phyloP scores from a whole-genome alignment of 2,888 invertebrate genomes.

The Mesorhabditis sp. region DNA sequence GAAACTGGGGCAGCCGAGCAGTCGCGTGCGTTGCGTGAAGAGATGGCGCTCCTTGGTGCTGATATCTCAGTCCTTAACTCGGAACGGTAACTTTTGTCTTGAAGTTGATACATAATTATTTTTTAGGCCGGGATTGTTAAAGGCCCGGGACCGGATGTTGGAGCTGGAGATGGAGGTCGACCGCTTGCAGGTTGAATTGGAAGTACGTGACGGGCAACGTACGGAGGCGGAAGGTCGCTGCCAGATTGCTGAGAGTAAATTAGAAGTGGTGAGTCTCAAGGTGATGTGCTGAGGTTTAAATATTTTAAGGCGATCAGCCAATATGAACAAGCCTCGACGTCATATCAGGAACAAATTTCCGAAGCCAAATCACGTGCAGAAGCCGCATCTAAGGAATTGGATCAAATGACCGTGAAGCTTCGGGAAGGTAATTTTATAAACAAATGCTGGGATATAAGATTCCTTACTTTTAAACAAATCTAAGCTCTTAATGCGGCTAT shows the following conservation, averaged over 20 bases:
- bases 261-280: neutral
- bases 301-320: no score
- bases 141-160: constrained; percentile 27
- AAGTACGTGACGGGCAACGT: constrained; percentile 30
- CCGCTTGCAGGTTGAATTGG: constrained; percentile 29
- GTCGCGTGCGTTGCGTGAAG: neutral
- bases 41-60: neutral
- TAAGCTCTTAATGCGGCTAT: neutral
- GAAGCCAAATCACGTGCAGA: neutral
- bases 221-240: constrained; percentile 20
- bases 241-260: constrained; percentile 6
- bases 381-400: constrained; percentile 15
- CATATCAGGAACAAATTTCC: neutral
- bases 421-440: constrained; percentile 46
- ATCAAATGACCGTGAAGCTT: constrained; percentile 47
- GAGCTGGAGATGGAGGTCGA: constrained; percentile 41
- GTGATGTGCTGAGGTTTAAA: no score
- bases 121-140: constrained; percentile 25
- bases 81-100: neutral
- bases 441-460: constrained; percentile 8
- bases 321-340: no score
- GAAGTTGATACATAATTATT: no score
- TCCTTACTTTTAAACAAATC: neutral
- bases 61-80: neutral
- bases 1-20: neutral